Conservation (phyloP, 2,113 vertebrate genomes). For the Enhydra lutris region DNA sequence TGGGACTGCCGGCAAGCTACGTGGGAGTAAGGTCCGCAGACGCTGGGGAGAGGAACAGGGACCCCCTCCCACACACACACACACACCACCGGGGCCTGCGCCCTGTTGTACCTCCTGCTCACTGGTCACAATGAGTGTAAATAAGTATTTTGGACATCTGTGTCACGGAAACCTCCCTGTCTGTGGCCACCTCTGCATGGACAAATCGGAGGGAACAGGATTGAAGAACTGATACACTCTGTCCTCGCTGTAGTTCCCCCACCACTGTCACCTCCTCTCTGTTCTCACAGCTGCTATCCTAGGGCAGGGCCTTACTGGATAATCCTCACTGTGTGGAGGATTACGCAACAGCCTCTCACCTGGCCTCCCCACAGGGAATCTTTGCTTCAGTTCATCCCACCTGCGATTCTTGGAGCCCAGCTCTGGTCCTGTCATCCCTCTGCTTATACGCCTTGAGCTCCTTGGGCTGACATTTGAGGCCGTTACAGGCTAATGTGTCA, state of each 20-base stretch:
- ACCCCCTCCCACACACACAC: too few species aligned
- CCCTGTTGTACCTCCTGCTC: neutral
- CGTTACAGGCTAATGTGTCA: neutral
- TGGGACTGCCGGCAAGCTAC: neutral
- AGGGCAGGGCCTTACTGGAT: neutral
- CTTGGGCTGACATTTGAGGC: neutral
- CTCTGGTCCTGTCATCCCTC: neutral
- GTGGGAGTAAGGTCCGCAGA: fast-evolving
- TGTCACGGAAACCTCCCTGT: neutral
- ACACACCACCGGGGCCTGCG: too few species aligned
- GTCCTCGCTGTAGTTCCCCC: neutral
- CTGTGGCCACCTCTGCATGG: neutral
- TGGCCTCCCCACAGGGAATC: neutral
- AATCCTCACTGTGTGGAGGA: neutral
- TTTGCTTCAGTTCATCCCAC: neutral
- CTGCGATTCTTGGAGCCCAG: neutral
- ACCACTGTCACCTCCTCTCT: neutral
- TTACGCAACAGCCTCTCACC: neutral
- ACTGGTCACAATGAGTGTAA: neutral
- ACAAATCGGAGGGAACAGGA: neutral
- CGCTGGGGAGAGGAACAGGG: too few species aligned
- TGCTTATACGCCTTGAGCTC: neutral
- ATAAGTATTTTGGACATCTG: neutral
- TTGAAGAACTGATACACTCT: neutral
- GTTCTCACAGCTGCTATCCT: neutral